phyloP scores from a whole-genome alignment of 1,140 invertebrate genomes.

The Phortica variegata region DNA sequence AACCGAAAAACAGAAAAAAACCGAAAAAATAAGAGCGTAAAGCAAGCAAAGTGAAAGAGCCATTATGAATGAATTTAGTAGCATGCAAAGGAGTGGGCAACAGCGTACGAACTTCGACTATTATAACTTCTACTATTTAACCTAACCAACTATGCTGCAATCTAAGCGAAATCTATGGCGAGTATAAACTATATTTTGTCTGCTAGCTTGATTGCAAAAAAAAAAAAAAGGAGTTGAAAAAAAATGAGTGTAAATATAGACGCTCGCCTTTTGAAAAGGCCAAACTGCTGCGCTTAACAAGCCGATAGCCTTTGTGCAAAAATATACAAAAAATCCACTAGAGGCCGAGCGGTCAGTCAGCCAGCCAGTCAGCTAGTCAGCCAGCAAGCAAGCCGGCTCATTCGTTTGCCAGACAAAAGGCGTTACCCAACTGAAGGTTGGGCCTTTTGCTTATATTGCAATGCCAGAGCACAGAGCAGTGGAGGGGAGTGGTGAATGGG shows the following conservation, averaged over 20 bases:
- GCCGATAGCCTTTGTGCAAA: slow-evolving; percentile 1
- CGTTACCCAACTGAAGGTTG: too few species aligned
- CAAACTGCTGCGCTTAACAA: slow-evolving; percentile 1
- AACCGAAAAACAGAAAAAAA: too few species aligned
- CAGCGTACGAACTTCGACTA: not conserved
- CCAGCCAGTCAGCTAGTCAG: not conserved
- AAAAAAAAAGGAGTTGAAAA: slow-evolving; percentile 33
- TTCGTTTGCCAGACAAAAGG: too few species aligned
- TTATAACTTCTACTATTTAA: slow-evolving; percentile 7
- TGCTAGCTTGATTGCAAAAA: slow-evolving; percentile 11
- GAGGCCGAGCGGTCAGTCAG: slow-evolving; percentile 19
- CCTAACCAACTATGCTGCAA: not conserved
- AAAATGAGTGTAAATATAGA: slow-evolving; percentile 20
- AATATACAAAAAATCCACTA: not conserved
- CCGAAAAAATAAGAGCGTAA: not conserved
- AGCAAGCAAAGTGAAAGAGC: slow-evolving; percentile 34
- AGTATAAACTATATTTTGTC: slow-evolving; percentile 30
- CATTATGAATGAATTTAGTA: slow-evolving; percentile 55
- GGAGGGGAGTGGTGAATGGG: too few species aligned
- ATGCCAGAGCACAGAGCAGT: too few species aligned
- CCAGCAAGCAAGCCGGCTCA: not conserved
- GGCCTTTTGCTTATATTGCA: slow-evolving; percentile 18
- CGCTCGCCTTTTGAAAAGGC: not conserved
- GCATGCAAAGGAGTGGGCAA: slow-evolving; percentile 17
- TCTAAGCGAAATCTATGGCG: slow-evolving; percentile 2